Base-by-base conservation (phyloP, 2,113 vertebrate species). In the Tinamus guttatus region DNA sequence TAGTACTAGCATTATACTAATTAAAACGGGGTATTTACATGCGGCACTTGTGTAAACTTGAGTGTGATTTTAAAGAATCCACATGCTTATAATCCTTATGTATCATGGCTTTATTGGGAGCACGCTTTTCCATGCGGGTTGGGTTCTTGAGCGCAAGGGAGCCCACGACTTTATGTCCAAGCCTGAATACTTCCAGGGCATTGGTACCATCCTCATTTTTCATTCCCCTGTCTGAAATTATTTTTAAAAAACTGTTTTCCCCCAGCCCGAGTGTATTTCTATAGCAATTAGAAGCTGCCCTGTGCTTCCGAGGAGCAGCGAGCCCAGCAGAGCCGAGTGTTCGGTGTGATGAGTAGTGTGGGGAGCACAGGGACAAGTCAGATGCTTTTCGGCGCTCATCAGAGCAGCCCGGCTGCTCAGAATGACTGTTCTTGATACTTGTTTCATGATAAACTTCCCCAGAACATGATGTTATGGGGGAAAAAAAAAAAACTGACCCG, bases 371-470 rank as follows among this genome's bases (percentile, higher is more conserved):
- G 94, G 93, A n/a, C 83, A 94, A 95, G 96, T 91, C 92, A 96
- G 88, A 96, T 93, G 92, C 65, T 3, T 93, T 88, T 87, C 65
- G 49, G 59, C 93, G 84, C 92, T 65, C 92, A 90, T 90, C 95
- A 96, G 59, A 87, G 93, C 90, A 85, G 85, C 68, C 83, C 77
- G 92, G 93, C 94, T 86, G 95, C 94, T 96, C 95, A 90, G 92
- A 96, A 97, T 96, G 95, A 96, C 93, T 97, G 94, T 94, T 94
- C 70, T 32, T 90, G 96, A 92, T 86, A 69, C 85, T 96, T 32
- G 83, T 87, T 96, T 96, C 94, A 89, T 74, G 96, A 96, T 96
- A 96, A 97, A 97, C 92, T 96, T 96, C 92, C 92, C 86, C 95
- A 95, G 95, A 96, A 96, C 92, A 95, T 64, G 88, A 92, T 81